These are phyloP conservation scores for Cairina moschata DNA, from an alignment of 2,113 vertebrate species.

Conservation along the genomic window DNA sequence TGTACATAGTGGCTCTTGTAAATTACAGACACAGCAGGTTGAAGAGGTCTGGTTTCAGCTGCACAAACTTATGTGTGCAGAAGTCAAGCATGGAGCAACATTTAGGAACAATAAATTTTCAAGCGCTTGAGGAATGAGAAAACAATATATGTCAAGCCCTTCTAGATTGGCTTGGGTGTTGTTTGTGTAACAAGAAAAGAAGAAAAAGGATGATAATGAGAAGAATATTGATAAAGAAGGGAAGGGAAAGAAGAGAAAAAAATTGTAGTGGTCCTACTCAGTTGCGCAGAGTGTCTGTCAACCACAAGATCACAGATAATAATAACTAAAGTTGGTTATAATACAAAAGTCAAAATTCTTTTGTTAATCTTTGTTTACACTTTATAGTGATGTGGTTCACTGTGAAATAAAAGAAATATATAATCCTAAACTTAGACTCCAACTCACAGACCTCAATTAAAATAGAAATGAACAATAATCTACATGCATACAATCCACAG, in stretches of 20 bases:
- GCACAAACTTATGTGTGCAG: not conserved
- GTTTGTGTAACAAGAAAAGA: not conserved
- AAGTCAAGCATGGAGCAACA: not conserved
- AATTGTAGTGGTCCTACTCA: not conserved
- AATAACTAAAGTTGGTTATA: not conserved
- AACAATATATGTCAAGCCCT: not conserved
- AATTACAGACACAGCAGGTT: not conserved
- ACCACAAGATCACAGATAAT: not conserved
- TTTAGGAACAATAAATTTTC: not conserved
- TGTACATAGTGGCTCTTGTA: not conserved
- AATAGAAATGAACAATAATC: not conserved
- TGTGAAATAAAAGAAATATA: not conserved
- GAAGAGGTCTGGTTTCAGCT: not conserved
- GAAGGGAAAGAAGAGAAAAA: not conserved
- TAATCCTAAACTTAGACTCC: not conserved
- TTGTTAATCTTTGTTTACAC: not conserved
- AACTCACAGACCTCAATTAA: not conserved
- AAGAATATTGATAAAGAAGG: not conserved
- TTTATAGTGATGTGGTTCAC: not conserved
- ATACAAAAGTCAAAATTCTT: not conserved
- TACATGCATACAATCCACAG: not conserved
- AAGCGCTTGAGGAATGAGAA: not conserved
- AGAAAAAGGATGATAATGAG: not conserved
- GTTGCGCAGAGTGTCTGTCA: not conserved
- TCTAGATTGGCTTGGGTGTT: not conserved